Evolutionary conservation across 1,140 invertebrate genomes (phyloP), one percentile per base, ranked within the genome.

Genomic region (Melitaea cinxia): DNA sequence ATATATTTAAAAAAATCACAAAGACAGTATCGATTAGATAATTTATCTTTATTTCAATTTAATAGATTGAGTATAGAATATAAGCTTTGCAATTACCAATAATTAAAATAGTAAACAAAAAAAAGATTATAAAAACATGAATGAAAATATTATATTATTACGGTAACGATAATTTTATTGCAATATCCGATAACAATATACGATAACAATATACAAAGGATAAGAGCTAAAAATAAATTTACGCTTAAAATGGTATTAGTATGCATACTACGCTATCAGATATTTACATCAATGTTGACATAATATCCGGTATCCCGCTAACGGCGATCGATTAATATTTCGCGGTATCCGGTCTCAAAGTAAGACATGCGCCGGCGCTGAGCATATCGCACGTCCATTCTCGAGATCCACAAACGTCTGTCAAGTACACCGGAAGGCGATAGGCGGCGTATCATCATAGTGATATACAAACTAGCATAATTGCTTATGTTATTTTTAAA

Each of bases 351-450:
- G 56, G 56, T 33, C 56, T 14, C 42, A 26, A 23, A 63, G n/a
- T n/a, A n/a, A n/a, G n/a, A n/a, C n/a, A 37, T 60, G 49, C 53
- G 58, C 53, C 35, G 45, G 52, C 55, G 64, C 64, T 50, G 21
- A 39, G 19, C 30, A 23, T 65, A 65, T 54, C 53, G 26, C 26
- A 33, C 45, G 63, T 58, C 53, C 37, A 60, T 59, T 61, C 45
- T 65, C 19, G 52, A 68, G 49, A 68, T 65, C 42, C 28, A 64
- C 35, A 53, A 69, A 60, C 35, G 54, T 63, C 61, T 21, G 61
- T 69, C 66, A 59, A 65, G 50, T 35, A 56, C 47, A 55, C 30
- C 65, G 55, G 65, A 65, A 72, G 66, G 57, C 39, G 60, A 72
- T 72, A 69, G 63, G 45, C 49, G 50, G 30, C 35, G 57, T 65